Evolutionary conservation across 1,140 invertebrate species (phyloP), one percentile per base, ranked within the genome.

Genomic region (Popillia japonica): DNA sequence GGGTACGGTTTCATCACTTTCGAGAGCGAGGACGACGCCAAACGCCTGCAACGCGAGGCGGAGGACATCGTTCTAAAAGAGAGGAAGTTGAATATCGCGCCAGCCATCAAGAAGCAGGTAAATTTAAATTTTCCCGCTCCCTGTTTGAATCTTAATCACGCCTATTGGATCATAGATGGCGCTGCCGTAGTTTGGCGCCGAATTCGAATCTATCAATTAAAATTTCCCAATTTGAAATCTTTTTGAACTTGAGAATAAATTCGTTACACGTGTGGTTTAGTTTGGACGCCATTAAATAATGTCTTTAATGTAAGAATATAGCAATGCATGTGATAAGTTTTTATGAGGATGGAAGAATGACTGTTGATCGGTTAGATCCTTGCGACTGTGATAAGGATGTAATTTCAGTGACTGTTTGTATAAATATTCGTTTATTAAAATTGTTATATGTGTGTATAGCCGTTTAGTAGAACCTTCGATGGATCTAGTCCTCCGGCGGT

Each of bases 1-100:
- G 97, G 97, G 68, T 98, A 97, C 83, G 96, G 96, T 4, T 97
- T 99, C 89, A 96, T 99, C 61, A 99, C 97, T 14, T 99, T 98
- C 88, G 96, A 96, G 88, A 95, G 93, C 61, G 95, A 96, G 86
- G 94, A 96, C 84, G 95, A 96, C 88, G 95, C 95, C 1, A 94
- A 94, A 84, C 90, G 92, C 85, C 88, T 93, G 79, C 90, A 92
- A 78, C 88, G 90, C 79, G 92, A 93, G 86, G 90, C 85, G 20
- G 86, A 87, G 48, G 86, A 85, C 72, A 87, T 87, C 20, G 90
- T 95, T 48, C 89, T 96, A 80, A 92, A 93, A 85, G 94, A 96
- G 84, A 90, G 94, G 82, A 95, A 95, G 87, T 87, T 96, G 75
- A 96, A 96, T 85, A 95, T 96, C 86, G 95, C 95, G n/a, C 94